A percentile compares a stretch with the other conserved stretches of the same genome.
These are phyloP conservation scores for Rhinolophus sinicus DNA, from an alignment of 2,113 vertebrate species.

Conservation along the genomic window DNA sequence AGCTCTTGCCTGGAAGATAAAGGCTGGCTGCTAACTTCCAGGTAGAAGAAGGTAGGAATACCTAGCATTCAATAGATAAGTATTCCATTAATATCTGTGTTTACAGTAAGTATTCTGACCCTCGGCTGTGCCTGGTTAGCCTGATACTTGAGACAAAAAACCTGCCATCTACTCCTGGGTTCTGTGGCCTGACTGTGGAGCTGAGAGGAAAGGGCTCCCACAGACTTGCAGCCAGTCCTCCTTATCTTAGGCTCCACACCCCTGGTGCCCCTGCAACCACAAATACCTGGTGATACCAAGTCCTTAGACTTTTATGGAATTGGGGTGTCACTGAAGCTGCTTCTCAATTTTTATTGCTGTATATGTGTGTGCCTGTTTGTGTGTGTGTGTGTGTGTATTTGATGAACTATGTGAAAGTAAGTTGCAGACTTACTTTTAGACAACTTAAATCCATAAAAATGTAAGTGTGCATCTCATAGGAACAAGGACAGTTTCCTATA, in stretches of 20 bases:
- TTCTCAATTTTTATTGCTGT: neutral
- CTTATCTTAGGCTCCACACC: neutral
- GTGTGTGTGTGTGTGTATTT: neutral
- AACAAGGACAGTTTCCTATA: neutral
- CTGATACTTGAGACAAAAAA: neutral
- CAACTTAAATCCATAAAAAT: neutral
- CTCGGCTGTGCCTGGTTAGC: neutral
- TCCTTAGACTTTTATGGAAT: neutral
- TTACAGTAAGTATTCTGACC: neutral
- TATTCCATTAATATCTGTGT: neutral
- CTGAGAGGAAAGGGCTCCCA: neutral
- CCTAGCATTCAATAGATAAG: neutral
- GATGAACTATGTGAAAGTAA: slow-evolving; percentile 10
- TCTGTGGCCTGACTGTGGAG: neutral
- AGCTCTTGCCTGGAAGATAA: neutral
- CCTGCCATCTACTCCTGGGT: neutral
- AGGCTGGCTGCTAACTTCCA: neutral
- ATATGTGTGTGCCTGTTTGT: neutral
- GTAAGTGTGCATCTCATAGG: neutral
- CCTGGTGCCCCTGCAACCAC: neutral
- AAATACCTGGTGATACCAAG: neutral
- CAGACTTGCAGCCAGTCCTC: neutral
- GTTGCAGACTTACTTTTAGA: neutral
- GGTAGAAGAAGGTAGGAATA: neutral
- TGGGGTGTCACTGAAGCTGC: neutral